These are phyloP conservation scores for Homalodisca vitripennis DNA, from an alignment of 1,140 invertebrate species.

Conservation along the genomic window DNA sequence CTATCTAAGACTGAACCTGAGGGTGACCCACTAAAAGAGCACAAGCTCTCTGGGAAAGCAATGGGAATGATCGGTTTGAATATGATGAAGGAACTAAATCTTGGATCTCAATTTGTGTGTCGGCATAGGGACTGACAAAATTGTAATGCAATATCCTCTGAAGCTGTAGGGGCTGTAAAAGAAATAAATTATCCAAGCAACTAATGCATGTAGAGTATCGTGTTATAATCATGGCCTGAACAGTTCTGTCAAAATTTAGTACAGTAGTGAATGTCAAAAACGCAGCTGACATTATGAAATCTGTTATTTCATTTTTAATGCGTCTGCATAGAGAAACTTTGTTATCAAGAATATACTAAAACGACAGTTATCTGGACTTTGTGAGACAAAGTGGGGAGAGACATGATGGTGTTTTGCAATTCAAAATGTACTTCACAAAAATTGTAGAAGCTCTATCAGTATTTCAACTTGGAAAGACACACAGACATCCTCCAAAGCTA, in stretches of 20 bases:
- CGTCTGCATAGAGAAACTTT: conserved; percentile 37
- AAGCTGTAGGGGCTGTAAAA: conserved; percentile 37
- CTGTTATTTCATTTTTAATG: conserved; percentile 41
- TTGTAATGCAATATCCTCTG: conserved; percentile 42
- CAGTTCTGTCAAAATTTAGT: conserved; percentile 36
- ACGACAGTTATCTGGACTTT: background rate
- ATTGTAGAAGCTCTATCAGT: conserved; percentile 4
- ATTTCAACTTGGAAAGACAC: background rate
- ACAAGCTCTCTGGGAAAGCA: conserved; percentile 35
- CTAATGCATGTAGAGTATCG: conserved; percentile 38
- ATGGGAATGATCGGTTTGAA: conserved; percentile 37
- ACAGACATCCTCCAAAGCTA: background rate
- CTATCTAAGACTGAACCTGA: no score
- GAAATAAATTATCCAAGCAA: conserved; percentile 35
- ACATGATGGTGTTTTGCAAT: conserved; percentile 17
- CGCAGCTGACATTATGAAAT: conserved; percentile 39
- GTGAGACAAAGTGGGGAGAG: background rate
- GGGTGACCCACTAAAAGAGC: no score
- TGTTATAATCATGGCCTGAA: conserved; percentile 42
- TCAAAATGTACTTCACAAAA: background rate
- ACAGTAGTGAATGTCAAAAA: conserved; percentile 8
- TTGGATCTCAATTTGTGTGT: conserved; percentile 39
- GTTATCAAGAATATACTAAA: background rate
- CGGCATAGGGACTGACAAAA: conserved; percentile 42
- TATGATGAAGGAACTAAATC: conserved; percentile 36